These are phyloP conservation scores for Lepidurus couesii DNA, from an alignment of 1,140 invertebrate species.

Conservation along the genomic window DNA sequence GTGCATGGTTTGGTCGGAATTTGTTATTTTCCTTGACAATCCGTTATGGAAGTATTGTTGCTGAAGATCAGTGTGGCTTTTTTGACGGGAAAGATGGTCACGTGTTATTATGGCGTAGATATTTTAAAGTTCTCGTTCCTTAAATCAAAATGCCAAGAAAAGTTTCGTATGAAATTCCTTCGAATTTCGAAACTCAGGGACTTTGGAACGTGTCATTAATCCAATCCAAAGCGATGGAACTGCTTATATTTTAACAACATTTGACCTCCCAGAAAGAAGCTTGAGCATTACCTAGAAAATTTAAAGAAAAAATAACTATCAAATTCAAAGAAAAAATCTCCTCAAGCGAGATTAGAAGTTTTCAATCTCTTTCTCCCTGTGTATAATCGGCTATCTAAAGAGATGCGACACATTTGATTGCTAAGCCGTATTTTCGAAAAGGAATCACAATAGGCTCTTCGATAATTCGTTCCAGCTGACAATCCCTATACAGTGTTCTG, in stretches of 20 bases:
- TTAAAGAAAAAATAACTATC: too few species aligned
- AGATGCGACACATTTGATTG: not conserved
- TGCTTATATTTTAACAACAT: too few species aligned
- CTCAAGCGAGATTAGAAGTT: too few species aligned
- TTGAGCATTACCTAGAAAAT: too few species aligned
- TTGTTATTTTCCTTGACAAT: not conserved
- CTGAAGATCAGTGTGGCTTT: not conserved
- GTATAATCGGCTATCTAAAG: not conserved
- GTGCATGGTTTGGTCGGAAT: not conserved
- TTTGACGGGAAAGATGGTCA: not conserved
- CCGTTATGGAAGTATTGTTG: not conserved
- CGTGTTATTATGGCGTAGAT: not conserved
- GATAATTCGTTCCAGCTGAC: constrained; percentile 12
- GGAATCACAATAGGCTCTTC: constrained; percentile 1
- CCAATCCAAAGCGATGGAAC: too few species aligned
- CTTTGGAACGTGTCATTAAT: too few species aligned
- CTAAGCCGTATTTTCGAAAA: not conserved
- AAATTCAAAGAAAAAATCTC: too few species aligned
- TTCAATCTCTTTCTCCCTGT: not conserved
- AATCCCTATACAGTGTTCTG: not conserved
- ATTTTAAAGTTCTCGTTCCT: too few species aligned
- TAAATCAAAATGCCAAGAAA: too few species aligned
- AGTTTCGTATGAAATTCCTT: too few species aligned
- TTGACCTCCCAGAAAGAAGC: too few species aligned
- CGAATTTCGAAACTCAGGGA: too few species aligned